Base-by-base conservation (phyloP, 2,113 vertebrate species). In the Tachysurus vachellii region DNA sequence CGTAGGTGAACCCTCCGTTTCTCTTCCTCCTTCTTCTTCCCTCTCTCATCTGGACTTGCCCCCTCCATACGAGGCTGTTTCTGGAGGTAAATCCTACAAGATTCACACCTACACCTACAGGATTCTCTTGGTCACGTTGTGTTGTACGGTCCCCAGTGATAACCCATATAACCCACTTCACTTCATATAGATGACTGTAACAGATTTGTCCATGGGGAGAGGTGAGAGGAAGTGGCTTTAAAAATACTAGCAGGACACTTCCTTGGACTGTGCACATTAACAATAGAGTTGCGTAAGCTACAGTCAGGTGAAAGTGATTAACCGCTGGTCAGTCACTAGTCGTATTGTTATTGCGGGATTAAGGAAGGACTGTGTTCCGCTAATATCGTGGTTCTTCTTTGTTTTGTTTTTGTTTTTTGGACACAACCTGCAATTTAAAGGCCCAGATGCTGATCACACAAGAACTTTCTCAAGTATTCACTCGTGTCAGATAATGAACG, bases 41-140 rank as follows among this genome's bases (percentile, higher is more conserved):
- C 94, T 95, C 90, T 95, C 95, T 87, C 94, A 96, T 21, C 90
- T 96, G 84, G 96, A 96, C 90, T 94, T 96, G 92, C 96, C 96
- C 64, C 96, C 96, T 57, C 96, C 96, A 13, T 96, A 96, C 57
- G 96, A 96, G 87, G 94, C 94, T 0, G 93, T 96, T 77, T 95
- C 95, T 86, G 93, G 95, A 95, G 94, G 95, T 96, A 93, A 89
- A 80, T 82, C n/a, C 11, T n/a, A 57, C 62, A 82, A 36, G 36
- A 47, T 3, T 47, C 68, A 36, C 1, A 5, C 2, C 56, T 62
- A 26, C 36, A 36, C 36, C 36, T 36, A 36, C 36, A 36, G 36
- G 36, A 36, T 36, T 36, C 0, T 28, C 17, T 1, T 16, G 36
- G 13, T 47, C 47, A 66, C 26, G 36, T 36, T 21, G 17, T 36